These are phyloP conservation scores for Drosophila meridiana DNA, from an alignment of 2,888 invertebrate species.

Conservation along the genomic window DNA sequence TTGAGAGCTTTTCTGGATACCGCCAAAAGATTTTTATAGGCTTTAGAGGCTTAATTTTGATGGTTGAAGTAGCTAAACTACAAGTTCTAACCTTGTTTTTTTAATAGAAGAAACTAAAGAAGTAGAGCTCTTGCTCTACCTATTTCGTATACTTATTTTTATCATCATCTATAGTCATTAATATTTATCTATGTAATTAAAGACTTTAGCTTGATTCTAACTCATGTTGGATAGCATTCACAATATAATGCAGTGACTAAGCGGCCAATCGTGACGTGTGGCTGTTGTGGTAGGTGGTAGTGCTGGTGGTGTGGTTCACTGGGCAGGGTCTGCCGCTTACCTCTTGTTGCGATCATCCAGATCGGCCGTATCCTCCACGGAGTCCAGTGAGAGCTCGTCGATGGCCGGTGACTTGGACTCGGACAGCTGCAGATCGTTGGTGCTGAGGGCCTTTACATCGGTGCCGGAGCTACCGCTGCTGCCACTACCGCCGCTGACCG, in stretches of 20 bases:
- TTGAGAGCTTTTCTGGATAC: too few species aligned
- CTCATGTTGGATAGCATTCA: not conserved
- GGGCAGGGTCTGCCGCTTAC: slow-evolving; percentile 60
- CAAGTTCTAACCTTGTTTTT: too few species aligned
- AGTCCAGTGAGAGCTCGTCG: slow-evolving; percentile 90
- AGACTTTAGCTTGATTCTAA: not conserved
- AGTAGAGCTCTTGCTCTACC: not conserved
- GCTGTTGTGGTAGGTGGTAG: slow-evolving; percentile 5
- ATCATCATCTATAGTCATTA: too few species aligned
- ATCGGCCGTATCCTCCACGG: slow-evolving; percentile 89
- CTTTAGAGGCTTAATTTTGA: too few species aligned
- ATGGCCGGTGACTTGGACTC: slow-evolving; percentile 88
- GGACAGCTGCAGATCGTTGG: slow-evolving; percentile 86
- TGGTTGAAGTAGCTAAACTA: too few species aligned
- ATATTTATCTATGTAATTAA: too few species aligned
- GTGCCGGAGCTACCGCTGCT: slow-evolving; percentile 61
- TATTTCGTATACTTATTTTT: too few species aligned
- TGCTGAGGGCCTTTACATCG: slow-evolving; percentile 62
- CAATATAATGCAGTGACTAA: not conserved
- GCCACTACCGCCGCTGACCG: slow-evolving; percentile 37
- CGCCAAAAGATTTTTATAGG: too few species aligned
- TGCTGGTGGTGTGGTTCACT: not conserved
- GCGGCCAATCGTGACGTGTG: slow-evolving; percentile 17
- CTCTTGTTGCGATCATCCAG: slow-evolving; percentile 94
- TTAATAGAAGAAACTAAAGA: too few species aligned